phyloP scores from a whole-genome alignment of 2,888 invertebrate genomes.

The Tachina fera region DNA sequence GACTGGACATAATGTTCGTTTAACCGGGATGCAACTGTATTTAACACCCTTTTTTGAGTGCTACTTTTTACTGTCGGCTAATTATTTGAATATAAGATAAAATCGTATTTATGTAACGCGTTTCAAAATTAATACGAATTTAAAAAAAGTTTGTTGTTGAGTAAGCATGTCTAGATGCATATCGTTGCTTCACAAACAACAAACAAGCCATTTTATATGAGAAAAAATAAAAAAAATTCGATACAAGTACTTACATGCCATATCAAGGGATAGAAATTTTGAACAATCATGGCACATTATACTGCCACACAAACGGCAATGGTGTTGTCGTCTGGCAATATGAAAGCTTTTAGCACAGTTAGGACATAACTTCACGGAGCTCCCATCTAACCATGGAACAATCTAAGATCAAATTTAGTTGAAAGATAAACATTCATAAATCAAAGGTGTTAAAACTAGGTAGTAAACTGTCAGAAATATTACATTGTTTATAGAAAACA shows the following conservation, averaged over 20 bases:
- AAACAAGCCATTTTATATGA: no score
- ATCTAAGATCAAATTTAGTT: constrained; percentile 80
- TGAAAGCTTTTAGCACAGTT: constrained; percentile 95
- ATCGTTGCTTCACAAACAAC: not conserved
- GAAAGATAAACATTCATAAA: not conserved
- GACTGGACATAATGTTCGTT: no score
- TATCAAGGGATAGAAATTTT: constrained; percentile 89
- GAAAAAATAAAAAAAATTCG: not conserved
- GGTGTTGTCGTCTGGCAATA: constrained; percentile 94
- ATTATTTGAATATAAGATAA: no score
- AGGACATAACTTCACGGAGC: constrained; percentile 94
- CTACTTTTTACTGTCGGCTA: no score
- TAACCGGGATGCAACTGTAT: no score
- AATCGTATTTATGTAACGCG: no score
- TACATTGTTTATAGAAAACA: not conserved
- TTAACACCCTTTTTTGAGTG: no score
- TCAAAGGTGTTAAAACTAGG: no score
- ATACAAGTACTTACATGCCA: constrained; percentile 87
- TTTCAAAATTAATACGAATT: no score
- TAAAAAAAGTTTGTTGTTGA: no score
- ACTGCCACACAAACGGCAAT: constrained; percentile 97
- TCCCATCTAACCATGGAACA: constrained; percentile 97
- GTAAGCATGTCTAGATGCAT: no score
- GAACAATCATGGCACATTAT: constrained; percentile 97
- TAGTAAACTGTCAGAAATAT: no score